These are phyloP conservation scores for Disparrhopalites patrizii DNA, from an alignment of 2,888 invertebrate genomes.

Conservation along the genomic window DNA sequence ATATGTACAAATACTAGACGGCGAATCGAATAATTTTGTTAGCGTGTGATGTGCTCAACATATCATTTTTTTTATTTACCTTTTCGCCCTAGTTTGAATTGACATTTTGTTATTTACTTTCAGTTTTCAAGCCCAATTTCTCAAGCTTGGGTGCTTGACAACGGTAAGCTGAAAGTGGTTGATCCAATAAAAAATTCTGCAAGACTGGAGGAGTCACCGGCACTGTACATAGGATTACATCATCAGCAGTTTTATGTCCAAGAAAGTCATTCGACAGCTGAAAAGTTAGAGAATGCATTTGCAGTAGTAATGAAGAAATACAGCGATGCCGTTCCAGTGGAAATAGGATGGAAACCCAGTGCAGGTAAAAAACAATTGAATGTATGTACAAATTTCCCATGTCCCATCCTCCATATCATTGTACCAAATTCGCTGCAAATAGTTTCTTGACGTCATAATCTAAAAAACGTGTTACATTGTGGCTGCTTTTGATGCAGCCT, in stretches of 20 bases:
- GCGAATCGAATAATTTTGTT: neutral
- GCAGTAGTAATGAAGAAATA: slow-evolving; percentile 16
- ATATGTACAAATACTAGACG: neutral
- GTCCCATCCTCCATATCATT: too few species aligned
- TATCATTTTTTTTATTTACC: neutral
- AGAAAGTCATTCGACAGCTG: slow-evolving; percentile 42
- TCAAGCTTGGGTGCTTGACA: slow-evolving; percentile 75
- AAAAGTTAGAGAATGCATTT: slow-evolving; percentile 31
- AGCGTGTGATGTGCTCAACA: neutral
- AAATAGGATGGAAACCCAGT: slow-evolving; percentile 41
- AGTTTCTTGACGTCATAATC: too few species aligned
- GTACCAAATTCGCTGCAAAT: too few species aligned
- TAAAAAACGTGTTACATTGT: too few species aligned
- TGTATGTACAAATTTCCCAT: too few species aligned
- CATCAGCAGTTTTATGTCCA: slow-evolving; percentile 60
- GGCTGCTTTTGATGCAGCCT: too few species aligned
- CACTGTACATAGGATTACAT: slow-evolving; percentile 80
- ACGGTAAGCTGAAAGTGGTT: slow-evolving; percentile 63
- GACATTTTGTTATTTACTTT: neutral
- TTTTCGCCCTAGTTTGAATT: neutral
- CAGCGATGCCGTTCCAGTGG: slow-evolving; percentile 16
- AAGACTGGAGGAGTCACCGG: slow-evolving; percentile 55
- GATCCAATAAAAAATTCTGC: slow-evolving; percentile 63
- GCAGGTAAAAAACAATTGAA: slow-evolving; percentile 4
- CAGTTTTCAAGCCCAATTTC: slow-evolving; percentile 80